A percentile compares a stretch with the other conserved stretches of the same genome.
Evolutionary conservation across 2,797 vertebrate genomes (phyloP).

Genomic region (Hippoglossus hippoglossus): DNA sequence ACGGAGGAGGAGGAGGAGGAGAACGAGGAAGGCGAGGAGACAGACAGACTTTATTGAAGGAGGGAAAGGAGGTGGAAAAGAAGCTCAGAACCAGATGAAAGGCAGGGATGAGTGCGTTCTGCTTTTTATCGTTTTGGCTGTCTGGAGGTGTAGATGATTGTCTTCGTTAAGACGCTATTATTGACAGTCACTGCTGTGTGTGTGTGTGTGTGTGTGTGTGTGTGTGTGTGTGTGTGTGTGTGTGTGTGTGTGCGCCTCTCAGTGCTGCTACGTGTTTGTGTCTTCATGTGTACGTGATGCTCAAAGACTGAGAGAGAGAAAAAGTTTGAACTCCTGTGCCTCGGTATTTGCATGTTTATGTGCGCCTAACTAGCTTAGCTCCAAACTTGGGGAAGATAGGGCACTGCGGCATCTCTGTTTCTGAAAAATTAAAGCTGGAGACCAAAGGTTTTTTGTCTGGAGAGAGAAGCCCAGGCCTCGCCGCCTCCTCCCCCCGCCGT

Average conservation of each 20-base stretch:
- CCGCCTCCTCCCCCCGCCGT: slow-evolving; percentile 71
- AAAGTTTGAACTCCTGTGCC: slow-evolving; percentile 71
- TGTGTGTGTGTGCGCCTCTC: slow-evolving; percentile 16
- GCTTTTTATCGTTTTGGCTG: slow-evolving; percentile 65
- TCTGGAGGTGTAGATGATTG: slow-evolving; percentile 66
- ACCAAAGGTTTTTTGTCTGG: slow-evolving; percentile 85
- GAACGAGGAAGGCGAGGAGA: slow-evolving; percentile 61
- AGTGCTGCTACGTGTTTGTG: slow-evolving; percentile 34
- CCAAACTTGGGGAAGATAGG: slow-evolving; percentile 76
- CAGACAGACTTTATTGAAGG: slow-evolving; percentile 73
- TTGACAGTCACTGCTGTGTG: slow-evolving; percentile 57
- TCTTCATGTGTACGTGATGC: slow-evolving; percentile 51
- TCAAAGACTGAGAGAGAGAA: slow-evolving; percentile 62
- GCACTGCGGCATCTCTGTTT: slow-evolving; percentile 80
- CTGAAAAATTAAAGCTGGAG: slow-evolving; percentile 81
- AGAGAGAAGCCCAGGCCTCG: slow-evolving; percentile 76
- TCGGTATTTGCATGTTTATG: slow-evolving; percentile 78
- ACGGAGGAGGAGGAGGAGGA: slow-evolving; percentile 59
- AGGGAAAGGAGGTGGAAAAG: slow-evolving; percentile 63
- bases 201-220: slow-evolving; percentile 6
- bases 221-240: not conserved
- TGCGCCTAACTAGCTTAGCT: slow-evolving; percentile 77
- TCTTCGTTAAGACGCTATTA: slow-evolving; percentile 70
- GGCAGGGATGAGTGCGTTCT: slow-evolving; percentile 62
- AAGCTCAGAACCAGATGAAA: slow-evolving; percentile 70